phyloP scores from a whole-genome alignment of 2,888 invertebrate genomes.

The Campoplex nolae region DNA sequence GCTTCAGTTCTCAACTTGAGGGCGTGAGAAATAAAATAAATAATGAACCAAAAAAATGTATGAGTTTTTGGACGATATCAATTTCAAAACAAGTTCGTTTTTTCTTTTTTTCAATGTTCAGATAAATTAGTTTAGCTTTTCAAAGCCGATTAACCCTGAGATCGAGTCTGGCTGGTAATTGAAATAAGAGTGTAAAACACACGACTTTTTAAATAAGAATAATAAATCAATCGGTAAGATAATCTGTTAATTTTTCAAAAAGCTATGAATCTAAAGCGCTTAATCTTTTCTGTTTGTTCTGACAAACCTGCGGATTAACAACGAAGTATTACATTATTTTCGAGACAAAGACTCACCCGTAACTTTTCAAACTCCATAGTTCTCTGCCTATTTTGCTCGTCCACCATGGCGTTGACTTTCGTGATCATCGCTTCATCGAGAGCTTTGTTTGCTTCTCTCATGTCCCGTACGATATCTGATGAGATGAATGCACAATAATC shows the following conservation, averaged over 20 bases:
- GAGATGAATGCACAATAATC: neutral
- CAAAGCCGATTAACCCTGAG: neutral
- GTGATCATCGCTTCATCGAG: constrained; percentile 81
- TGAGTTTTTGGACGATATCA: no score
- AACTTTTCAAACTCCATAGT: constrained; percentile 77
- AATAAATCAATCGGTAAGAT: neutral
- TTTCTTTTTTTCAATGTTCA: no score
- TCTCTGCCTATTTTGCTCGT: constrained; percentile 76
- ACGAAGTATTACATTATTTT: neutral
- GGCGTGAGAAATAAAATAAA: no score
- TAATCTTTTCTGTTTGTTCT: neutral
- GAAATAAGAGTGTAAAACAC: neutral
- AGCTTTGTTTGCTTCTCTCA: constrained; percentile 81
- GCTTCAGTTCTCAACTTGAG: no score
- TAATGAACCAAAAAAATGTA: no score
- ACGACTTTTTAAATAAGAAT: neutral
- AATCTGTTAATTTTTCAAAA: neutral
- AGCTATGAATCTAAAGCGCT: neutral
- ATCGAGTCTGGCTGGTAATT: neutral
- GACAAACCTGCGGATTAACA: neutral
- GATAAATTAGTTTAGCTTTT: neutral
- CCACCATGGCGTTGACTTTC: constrained; percentile 80
- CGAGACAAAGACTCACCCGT: constrained; percentile 74
- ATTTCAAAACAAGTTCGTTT: no score
- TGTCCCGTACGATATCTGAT: constrained; percentile 82